phyloP scores from a whole-genome alignment of 2,113 vertebrate species.

The Rhinogobius similis region DNA sequence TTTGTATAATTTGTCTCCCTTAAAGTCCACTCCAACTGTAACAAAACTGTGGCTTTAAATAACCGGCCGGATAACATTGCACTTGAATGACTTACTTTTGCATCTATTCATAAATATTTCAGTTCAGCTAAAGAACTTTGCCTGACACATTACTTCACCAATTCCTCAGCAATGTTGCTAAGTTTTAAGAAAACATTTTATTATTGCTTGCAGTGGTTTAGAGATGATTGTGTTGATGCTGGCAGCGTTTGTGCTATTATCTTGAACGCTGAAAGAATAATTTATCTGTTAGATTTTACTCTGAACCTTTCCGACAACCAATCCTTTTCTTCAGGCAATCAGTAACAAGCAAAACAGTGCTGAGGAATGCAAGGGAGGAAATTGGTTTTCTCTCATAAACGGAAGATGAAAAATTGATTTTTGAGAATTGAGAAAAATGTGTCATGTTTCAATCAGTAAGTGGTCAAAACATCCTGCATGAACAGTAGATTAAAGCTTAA shows the following conservation, averaged over 20 bases:
- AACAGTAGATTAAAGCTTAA: not conserved
- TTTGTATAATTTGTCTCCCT: not conserved
- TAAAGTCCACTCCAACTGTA: not conserved
- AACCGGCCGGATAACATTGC: not conserved
- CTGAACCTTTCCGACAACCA: conserved; percentile 7
- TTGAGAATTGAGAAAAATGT: conserved; percentile 1
- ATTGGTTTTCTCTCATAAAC: conserved; percentile 1
- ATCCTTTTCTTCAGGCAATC: conserved; percentile 14
- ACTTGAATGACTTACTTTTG: not conserved
- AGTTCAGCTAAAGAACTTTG: not conserved
- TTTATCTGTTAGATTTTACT: conserved; percentile 15
- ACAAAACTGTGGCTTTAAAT: not conserved
- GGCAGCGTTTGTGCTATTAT: conserved; percentile 5
- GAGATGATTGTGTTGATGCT: conserved; percentile 14
- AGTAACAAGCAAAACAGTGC: conserved; percentile 5
- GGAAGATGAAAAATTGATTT: conserved; percentile 1
- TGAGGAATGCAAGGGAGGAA: conserved; percentile 6
- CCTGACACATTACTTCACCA: not conserved
- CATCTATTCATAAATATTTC: not conserved
- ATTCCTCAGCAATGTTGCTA: not conserved
- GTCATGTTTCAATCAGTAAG: not conserved
- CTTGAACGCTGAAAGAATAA: conserved; percentile 7
- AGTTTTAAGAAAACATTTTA: conserved; percentile 14
- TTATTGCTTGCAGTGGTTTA: conserved; percentile 8
- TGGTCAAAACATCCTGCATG: not conserved